These are phyloP conservation scores for Dolichotis patagonum DNA, from an alignment of 2,113 vertebrate genomes.

Conservation along the genomic window DNA sequence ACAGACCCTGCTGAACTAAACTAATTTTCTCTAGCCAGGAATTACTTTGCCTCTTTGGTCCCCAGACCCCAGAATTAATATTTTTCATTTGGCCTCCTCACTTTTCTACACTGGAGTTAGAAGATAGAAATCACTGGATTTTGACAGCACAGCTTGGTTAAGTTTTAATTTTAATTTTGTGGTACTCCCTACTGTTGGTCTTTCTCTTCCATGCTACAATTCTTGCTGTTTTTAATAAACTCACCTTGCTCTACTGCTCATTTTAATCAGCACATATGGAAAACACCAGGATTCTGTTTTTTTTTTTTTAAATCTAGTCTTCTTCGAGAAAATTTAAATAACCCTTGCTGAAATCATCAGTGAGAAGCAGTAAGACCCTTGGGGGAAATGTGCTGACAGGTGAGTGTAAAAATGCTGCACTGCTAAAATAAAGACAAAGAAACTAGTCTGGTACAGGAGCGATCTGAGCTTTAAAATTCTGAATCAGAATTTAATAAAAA, in stretches of 20 bases:
- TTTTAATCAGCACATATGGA: slow-evolving; percentile 75
- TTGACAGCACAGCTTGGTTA: slow-evolving; percentile 70
- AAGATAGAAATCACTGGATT: slow-evolving; percentile 49
- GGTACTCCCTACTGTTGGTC: slow-evolving; percentile 51
- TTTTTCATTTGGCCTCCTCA: slow-evolving; percentile 48
- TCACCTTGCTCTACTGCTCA: slow-evolving; percentile 65
- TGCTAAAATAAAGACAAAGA: background rate
- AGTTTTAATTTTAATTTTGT: slow-evolving; percentile 71
- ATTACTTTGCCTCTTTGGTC: slow-evolving; percentile 49
- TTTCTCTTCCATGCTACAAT: slow-evolving; percentile 17
- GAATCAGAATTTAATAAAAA: slow-evolving; percentile 12
- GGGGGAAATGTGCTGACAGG: background rate
- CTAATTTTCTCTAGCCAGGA: slow-evolving; percentile 53
- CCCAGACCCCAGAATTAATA: slow-evolving; percentile 58
- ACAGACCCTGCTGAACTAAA: slow-evolving; percentile 18
- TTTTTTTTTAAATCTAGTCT: slow-evolving; percentile 32
- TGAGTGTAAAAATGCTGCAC: background rate
- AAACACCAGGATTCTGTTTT: slow-evolving; percentile 61
- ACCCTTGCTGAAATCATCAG: slow-evolving; percentile 46
- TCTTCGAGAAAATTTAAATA: slow-evolving; percentile 64
- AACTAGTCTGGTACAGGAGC: background rate
- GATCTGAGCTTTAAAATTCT: background rate
- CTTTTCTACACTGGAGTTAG: background rate
- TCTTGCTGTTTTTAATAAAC: slow-evolving; percentile 78
- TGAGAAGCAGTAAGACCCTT: background rate